Base-by-base conservation (phyloP, 1,140 invertebrate species). In the Wasmannia auropunctata region DNA sequence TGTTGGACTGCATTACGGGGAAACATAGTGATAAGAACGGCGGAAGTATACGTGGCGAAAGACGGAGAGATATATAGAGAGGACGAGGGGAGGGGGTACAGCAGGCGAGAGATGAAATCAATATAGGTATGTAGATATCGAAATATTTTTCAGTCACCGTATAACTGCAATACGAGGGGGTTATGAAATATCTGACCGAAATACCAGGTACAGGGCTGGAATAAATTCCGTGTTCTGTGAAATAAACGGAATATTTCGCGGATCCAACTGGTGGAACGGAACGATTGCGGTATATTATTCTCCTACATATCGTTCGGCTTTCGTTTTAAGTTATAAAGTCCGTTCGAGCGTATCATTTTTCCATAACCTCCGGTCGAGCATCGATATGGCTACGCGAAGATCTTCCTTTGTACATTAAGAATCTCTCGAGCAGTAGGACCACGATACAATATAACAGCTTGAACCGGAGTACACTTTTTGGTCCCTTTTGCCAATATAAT, bases 171-270 rank as follows among this genome's bases (percentile, higher is more conserved):
- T 87, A 77, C 11, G 65, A 75, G 72, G 51, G 70, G 51, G 70
- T 91, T 91, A 90, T 93, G 87, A 91, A 91, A 91, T 92, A 92
- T 91, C 85, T 92, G 90, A 91, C 86, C 90, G 87, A 85, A 93
- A 93, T 87, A 84, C 65, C 56, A 81, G 60, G 62, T 76, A 70
- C 77, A 86, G 54, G 58, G 60, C 8, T 69, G 87, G 84, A 84
- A 91, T 87, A 91, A 91, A 91, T 91, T 91, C 75, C 51, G 19
- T 67, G 72, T 56, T 69, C 85, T 51, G 51, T 19, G 87, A 79
- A 88, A 91, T 72, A 87, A 88, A 90, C 88, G 69, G 62, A 83
- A 70, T 74, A 74, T 86, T 70, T 86, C 56, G 70, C 40, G 22
- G 58, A 84, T 11, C 56, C 69, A 69, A 86, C 86, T 83, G 62